These are phyloP conservation scores for Rhinoptilus africanus DNA, from an alignment of 2,113 vertebrate genomes.

Conservation along the genomic window DNA sequence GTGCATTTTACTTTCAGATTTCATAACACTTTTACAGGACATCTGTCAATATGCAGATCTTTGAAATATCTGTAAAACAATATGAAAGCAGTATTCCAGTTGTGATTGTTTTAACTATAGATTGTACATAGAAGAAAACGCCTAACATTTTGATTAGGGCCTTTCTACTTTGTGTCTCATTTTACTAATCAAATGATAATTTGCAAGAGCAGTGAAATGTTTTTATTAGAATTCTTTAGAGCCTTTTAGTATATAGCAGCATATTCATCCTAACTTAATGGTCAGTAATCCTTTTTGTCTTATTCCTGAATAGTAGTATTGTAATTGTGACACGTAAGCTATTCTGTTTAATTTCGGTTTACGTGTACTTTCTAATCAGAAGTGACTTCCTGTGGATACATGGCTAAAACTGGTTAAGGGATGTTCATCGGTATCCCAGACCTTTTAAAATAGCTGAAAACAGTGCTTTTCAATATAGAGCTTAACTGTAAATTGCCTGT, in stretches of 20 bases:
- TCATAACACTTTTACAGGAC: background rate
- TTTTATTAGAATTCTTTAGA: background rate
- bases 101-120: background rate
- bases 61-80: background rate
- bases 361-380: background rate
- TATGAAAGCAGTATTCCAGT: background rate
- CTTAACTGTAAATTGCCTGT: background rate
- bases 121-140: background rate
- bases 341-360: background rate
- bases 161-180: background rate
- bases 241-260: background rate
- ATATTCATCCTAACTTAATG: background rate
- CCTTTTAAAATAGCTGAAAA: background rate
- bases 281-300: background rate
- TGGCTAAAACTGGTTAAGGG: background rate
- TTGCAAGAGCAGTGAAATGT: background rate
- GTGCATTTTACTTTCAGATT: background rate
- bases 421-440: background rate
- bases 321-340: background rate
- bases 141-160: background rate
- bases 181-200: background rate
- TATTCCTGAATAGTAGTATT: background rate
- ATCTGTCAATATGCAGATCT: background rate
- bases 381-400: background rate
- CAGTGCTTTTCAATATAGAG: background rate